Evolutionary conservation across 2,113 vertebrate species (phyloP).

Genomic region (Corythoichthys intestinalis): DNA sequence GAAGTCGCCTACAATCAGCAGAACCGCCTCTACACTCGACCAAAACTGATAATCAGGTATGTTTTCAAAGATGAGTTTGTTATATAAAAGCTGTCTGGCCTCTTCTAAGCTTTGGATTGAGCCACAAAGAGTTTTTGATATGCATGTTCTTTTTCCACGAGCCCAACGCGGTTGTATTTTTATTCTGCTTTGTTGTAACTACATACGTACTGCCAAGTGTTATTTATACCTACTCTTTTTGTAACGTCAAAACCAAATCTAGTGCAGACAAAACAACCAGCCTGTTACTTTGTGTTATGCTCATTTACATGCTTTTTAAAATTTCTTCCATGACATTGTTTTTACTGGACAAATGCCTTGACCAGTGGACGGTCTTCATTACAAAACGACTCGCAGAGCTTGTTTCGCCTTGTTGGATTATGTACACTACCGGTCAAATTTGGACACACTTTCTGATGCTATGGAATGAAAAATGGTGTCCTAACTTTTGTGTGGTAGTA

Average conservation of each 20-base stretch:
- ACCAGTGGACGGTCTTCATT: slow-evolving; percentile 12
- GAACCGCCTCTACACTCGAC: slow-evolving; percentile 12
- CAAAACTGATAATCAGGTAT: slow-evolving; percentile 52
- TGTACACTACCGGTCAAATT: not conserved
- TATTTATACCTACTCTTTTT: slow-evolving; percentile 47
- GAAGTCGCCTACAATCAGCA: slow-evolving; percentile 6
- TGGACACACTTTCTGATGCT: not conserved
- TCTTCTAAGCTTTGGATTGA: slow-evolving; percentile 29
- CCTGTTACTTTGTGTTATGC: slow-evolving; percentile 16
- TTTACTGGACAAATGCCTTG: slow-evolving; percentile 60
- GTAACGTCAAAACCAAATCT: slow-evolving; percentile 51
- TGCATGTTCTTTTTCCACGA: slow-evolving; percentile 59
- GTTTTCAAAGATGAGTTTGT: slow-evolving; percentile 19
- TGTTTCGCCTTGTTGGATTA: not conserved
- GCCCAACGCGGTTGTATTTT: slow-evolving; percentile 59
- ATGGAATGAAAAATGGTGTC: not conserved
- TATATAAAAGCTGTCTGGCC: not conserved
- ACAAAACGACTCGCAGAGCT: not conserved
- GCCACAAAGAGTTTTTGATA: slow-evolving; percentile 61
- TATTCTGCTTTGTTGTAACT: slow-evolving; percentile 61
- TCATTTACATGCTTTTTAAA: slow-evolving; percentile 10
- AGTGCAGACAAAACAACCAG: slow-evolving; percentile 4
- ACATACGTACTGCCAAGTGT: slow-evolving; percentile 67
- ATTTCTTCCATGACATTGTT: not conserved
- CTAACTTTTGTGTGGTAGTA: not conserved